Percentiles rank a stretch among this genome's conserved stretches.
phyloP scores from a whole-genome alignment of 2,888 invertebrate genomes.

The Acanthoscelides obtectus region DNA sequence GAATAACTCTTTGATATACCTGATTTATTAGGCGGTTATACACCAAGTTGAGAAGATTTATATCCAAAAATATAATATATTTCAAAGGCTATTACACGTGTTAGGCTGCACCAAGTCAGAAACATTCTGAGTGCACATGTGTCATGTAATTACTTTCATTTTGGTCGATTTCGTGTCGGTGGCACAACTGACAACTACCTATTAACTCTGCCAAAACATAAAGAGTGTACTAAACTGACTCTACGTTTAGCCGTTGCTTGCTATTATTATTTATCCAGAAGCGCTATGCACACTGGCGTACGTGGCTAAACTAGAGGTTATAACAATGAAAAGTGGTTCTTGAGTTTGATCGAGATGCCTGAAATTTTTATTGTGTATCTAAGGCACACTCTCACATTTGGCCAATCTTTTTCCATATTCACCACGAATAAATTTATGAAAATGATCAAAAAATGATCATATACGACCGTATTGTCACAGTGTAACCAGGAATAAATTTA shows the following conservation, averaged over 20 bases:
- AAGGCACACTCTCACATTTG: no score
- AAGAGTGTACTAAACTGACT: background rate
- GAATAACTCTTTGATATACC: background rate
- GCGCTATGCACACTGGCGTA: background rate
- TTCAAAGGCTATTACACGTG: constrained; percentile 3
- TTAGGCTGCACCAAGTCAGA: constrained; percentile 5
- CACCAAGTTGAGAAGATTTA: background rate
- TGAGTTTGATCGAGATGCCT: no score
- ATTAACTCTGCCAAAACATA: background rate
- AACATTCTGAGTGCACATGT: constrained; percentile 31
- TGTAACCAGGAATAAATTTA: no score
- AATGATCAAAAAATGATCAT: no score
- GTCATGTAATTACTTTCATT: constrained; percentile 30
- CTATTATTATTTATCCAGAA: background rate
- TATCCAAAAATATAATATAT: background rate
- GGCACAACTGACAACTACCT: background rate
- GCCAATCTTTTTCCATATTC: no score
- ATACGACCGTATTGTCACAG: no score
- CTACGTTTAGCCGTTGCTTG: background rate
- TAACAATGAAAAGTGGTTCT: no score
- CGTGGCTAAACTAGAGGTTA: no score
- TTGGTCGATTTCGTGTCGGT: background rate
- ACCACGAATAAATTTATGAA: no score
- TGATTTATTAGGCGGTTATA: background rate
- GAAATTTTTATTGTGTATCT: no score